phyloP scores from a whole-genome alignment of 2,797 vertebrate genomes.

The Thamnophis elegans region DNA sequence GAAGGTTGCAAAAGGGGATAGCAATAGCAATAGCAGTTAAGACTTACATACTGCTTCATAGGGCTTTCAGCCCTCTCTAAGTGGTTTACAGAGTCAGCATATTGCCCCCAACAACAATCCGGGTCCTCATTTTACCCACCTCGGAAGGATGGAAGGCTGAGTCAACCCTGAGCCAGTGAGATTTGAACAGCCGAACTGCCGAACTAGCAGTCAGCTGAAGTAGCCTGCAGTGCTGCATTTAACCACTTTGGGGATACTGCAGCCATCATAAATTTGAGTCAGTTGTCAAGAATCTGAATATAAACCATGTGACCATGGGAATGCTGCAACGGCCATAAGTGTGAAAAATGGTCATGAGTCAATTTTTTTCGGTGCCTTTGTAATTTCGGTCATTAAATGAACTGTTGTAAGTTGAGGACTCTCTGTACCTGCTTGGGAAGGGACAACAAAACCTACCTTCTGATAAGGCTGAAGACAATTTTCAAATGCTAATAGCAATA shows the following conservation, averaged over 20 bases:
- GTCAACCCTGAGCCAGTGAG: too few species aligned
- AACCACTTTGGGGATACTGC: not conserved
- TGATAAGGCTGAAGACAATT: not conserved
- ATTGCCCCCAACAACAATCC: too few species aligned
- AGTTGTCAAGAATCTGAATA: not conserved
- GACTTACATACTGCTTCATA: too few species aligned
- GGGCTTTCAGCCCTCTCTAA: too few species aligned
- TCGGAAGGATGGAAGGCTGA: too few species aligned
- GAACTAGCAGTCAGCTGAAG: too few species aligned
- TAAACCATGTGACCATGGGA: not conserved
- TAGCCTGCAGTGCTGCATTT: too few species aligned
- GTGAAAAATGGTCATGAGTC: not conserved
- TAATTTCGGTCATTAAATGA: not conserved
- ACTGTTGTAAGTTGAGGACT: not conserved
- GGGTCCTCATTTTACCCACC: too few species aligned
- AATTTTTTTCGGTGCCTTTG: not conserved
- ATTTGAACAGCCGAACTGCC: too few species aligned
- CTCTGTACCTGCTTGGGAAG: not conserved
- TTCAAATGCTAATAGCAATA: not conserved
- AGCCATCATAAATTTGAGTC: not conserved
- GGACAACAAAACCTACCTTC: not conserved
- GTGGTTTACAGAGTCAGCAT: too few species aligned
- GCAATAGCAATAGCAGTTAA: too few species aligned
- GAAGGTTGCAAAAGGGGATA: too few species aligned
- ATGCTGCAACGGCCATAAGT: not conserved